phyloP scores from a whole-genome alignment of 2,797 vertebrate species.

The Megalops cyprinoides region DNA sequence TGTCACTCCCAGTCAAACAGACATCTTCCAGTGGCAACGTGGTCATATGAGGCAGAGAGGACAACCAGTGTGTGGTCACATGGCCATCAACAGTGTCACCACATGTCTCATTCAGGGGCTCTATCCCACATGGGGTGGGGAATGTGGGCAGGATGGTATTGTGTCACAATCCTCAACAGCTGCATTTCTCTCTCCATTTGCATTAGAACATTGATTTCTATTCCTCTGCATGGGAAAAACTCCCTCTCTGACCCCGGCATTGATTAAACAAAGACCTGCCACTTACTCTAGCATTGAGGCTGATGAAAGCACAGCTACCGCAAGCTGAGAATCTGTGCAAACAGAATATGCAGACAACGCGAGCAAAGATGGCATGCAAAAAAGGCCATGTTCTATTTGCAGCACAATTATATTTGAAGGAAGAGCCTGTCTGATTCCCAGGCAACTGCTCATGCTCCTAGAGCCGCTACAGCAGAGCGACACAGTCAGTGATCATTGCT shows the following conservation, averaged over 20 bases:
- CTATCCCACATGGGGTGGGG: neutral
- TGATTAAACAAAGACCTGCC: neutral
- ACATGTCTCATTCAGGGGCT: too few relatives aligned
- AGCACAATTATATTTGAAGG: neutral
- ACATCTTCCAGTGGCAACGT: too few relatives aligned
- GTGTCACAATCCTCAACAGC: neutral
- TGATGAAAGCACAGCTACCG: neutral
- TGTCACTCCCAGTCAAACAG: too few relatives aligned
- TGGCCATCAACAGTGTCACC: too few relatives aligned
- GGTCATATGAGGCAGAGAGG: too few relatives aligned
- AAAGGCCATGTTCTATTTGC: neutral
- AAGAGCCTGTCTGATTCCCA: conserved; percentile 7
- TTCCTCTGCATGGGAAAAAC: neutral
- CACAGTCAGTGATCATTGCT: neutral
- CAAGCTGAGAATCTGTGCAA: neutral
- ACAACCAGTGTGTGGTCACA: too few relatives aligned
- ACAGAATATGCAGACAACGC: neutral
- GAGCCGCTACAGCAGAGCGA: too few relatives aligned
- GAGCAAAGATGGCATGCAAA: neutral
- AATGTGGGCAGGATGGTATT: neutral
- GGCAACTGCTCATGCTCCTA: too few relatives aligned
- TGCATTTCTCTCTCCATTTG: too few relatives aligned
- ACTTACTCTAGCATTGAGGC: neutral
- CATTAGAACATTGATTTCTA: neutral
- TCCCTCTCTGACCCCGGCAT: neutral